Evolutionary conservation across 2,888 invertebrate genomes (phyloP).

Genomic region (Ecliptopera silaceata): DNA sequence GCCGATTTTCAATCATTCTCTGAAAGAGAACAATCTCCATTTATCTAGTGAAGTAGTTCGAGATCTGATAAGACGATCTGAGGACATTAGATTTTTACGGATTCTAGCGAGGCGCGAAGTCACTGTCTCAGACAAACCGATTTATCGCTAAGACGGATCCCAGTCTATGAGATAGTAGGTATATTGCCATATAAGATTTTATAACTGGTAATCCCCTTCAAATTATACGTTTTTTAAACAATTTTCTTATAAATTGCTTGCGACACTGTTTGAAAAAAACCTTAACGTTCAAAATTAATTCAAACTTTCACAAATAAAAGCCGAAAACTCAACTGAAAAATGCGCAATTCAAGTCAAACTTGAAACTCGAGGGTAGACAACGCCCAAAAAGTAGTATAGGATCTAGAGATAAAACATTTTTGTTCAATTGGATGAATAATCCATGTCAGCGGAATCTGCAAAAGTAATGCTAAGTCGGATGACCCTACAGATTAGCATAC

Average conservation of each 20-base stretch:
- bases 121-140: conserved; percentile 37
- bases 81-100: conserved; percentile 58
- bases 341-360: conserved; percentile 18
- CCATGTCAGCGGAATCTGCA: conserved; percentile 18
- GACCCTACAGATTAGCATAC: conserved; percentile 30
- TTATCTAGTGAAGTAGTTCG: conserved; percentile 65
- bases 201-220: not conserved
- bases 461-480: conserved; percentile 23
- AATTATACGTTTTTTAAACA: too few species aligned
- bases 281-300: not conserved
- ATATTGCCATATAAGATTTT: conserved; percentile 22
- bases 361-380: conserved; percentile 8
- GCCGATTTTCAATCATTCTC: conserved; percentile 58
- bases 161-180: conserved; percentile 22
- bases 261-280: too few species aligned
- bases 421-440: conserved; percentile 27
- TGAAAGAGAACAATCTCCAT: conserved; percentile 65
- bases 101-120: conserved; percentile 52
- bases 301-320: conserved; percentile 1
- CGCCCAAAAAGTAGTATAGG: conserved; percentile 13
- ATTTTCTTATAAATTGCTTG: too few species aligned
- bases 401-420: conserved; percentile 20
- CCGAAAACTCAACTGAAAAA: conserved; percentile 5
- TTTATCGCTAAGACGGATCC: conserved; percentile 43
- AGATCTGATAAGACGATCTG: conserved; percentile 66